Evolutionary conservation across 2,113 vertebrate species (phyloP).

Genomic region (Lepisosteus osseus): DNA sequence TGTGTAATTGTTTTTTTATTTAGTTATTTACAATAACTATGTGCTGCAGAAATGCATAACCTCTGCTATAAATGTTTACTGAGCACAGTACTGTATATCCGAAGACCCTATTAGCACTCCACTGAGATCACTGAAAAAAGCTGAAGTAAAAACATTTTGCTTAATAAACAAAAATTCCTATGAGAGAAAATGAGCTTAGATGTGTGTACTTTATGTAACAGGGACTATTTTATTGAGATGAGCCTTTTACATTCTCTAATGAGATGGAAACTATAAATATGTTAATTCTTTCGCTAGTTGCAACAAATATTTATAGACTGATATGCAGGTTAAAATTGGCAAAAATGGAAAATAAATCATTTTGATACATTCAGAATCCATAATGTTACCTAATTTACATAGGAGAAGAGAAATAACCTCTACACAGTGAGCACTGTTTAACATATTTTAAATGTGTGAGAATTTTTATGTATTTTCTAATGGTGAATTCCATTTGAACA

Average conservation of each 20-base stretch:
- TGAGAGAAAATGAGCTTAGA: slow-evolving; percentile 7
- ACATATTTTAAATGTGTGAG: too few relatives aligned
- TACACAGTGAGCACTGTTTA: too few relatives aligned
- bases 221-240: slow-evolving; percentile 1
- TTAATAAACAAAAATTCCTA: slow-evolving; percentile 11
- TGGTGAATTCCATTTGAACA: too few relatives aligned
- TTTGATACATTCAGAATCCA: slow-evolving; percentile 2
- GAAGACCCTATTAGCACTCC: not conserved
- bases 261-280: slow-evolving; percentile 21
- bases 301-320: slow-evolving; percentile 1
- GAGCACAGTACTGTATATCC: not conserved
- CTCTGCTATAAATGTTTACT: slow-evolving; percentile 5
- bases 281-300: slow-evolving; percentile 15
- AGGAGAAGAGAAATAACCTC: not conserved
- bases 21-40: not conserved
- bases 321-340: slow-evolving; percentile 6
- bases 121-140: not conserved
- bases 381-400: not conserved
- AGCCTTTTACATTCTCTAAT: slow-evolving; percentile 17
- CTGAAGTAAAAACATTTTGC: not conserved
- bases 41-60: not conserved
- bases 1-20: not conserved
- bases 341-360: slow-evolving; percentile 10
- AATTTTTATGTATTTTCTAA: too few relatives aligned
- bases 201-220: slow-evolving; percentile 6